Evolutionary conservation across 1,140 invertebrate species (phyloP).

Genomic region (Zaprionus lachaisei): DNA sequence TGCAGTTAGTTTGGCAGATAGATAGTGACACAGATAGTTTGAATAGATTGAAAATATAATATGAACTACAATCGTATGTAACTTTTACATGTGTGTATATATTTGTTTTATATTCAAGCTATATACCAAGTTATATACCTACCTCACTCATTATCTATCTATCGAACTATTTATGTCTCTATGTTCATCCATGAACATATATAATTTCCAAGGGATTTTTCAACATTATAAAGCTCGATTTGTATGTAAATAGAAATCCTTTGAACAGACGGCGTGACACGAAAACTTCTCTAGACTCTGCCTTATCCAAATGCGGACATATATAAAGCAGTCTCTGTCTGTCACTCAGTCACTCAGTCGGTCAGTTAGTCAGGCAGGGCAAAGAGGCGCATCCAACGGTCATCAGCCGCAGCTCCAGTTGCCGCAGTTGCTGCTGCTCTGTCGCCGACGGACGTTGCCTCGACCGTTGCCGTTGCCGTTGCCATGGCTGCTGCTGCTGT

Average conservation of each 20-base stretch:
- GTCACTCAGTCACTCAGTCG: slow-evolving; percentile 22
- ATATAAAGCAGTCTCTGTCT: slow-evolving; percentile 38
- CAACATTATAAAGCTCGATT: no score
- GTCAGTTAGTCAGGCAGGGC: slow-evolving; percentile 26
- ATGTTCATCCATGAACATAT: no score
- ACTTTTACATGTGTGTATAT: no score
- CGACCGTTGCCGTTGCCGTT: slow-evolving; percentile 38
- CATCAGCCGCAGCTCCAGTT: slow-evolving; percentile 43
- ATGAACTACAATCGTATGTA: neutral
- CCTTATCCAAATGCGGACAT: neutral
- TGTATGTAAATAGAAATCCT: neutral
- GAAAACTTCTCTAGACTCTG: neutral
- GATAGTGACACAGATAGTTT: neutral
- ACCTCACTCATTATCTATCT: no score
- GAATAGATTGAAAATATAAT: neutral
- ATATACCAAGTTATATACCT: no score
- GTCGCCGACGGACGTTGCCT: no score
- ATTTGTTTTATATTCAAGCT: no score
- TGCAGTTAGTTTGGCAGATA: no score
- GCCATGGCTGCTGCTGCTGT: slow-evolving; percentile 27
- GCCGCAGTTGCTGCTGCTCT: neutral
- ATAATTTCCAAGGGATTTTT: no score
- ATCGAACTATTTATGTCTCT: no score
- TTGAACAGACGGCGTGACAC: neutral
- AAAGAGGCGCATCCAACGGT: slow-evolving; percentile 28